Base-by-base conservation (phyloP, 2,888 invertebrate species). In the Byasa hedistus region DNA sequence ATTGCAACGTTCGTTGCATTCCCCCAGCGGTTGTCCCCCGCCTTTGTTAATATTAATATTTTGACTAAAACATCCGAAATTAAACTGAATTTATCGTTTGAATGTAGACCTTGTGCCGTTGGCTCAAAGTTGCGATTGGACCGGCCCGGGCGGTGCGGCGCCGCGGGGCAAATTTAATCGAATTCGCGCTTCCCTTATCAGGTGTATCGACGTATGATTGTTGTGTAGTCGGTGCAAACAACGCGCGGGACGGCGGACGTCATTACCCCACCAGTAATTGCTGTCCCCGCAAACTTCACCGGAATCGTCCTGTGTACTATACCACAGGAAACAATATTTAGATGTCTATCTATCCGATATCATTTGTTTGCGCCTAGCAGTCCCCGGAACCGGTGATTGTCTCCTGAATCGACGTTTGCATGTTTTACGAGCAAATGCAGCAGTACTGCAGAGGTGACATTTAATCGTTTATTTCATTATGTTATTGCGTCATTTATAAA, bases 241-340 rank as follows among this genome's bases (percentile, higher is more conserved):
- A 64, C 68, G 69, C 71, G 64, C 68, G 69, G 66, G 63, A 44
- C 48, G 21, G 61, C 65, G 22, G 32, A 23, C 65, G 76, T 78
- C 80, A 81, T 82, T 80, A 81, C 74, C 73, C 72, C 70, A 57
- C 74, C 71, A n/a, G 80, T 84, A 82, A 85, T 84, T 82, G 79
- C 75, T 73, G 69, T 71, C 70, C 72, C 75, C 72, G 78, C 76
- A 77, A 82, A 84, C 80, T 79, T 79, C n/a, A 79, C 75, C 75
- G 60, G 60, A 61, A 61, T 51, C 44, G 48, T 60, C 48, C 61
- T 54, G 36, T 54, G 61, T 54, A 36, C 36, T 32, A 36, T 54
- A 74, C 71, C 73, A 71, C 32, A n/a, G n/a, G 32, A n/a, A 32
- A 57, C 32, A 24, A n/a, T 75, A 75, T 73, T 71, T 70, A 61